A percentile compares a stretch with the other conserved stretches of the same genome.
Evolutionary conservation across 2,888 invertebrate genomes (phyloP).

Genomic region (Drosophila testacea): DNA sequence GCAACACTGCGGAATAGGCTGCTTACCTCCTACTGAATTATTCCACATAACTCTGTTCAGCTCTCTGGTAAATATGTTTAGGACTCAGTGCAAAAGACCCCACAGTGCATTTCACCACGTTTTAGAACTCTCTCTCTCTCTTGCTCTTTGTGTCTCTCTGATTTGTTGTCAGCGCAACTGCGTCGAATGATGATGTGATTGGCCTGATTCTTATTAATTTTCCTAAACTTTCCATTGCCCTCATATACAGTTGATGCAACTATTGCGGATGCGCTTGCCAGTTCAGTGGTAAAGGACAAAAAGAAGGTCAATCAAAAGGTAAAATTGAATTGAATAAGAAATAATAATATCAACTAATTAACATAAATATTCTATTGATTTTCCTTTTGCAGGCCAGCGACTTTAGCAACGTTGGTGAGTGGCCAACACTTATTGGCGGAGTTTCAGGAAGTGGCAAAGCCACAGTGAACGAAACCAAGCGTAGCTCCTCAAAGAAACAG

Average conservation of each 20-base stretch:
- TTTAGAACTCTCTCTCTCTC: constrained; percentile 4
- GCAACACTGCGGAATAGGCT: too few species aligned
- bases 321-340: constrained; percentile 46
- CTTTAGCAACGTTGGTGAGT: constrained; percentile 95
- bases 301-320: constrained; percentile 87
- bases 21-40: too few species aligned
- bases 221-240: constrained; percentile 32
- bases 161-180: constrained; percentile 46
- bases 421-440: constrained; percentile 92
- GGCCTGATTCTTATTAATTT: constrained; percentile 59
- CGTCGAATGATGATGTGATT: constrained; percentile 48
- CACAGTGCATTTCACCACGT: not conserved
- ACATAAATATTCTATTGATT: not conserved
- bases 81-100: too few species aligned
- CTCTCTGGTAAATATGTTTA: not conserved
- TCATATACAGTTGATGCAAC: constrained; percentile 68
- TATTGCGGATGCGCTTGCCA: constrained; percentile 63
- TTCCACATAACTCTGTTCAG: too few species aligned
- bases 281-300: constrained; percentile 86
- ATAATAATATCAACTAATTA: not conserved
- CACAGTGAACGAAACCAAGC: constrained; percentile 84
- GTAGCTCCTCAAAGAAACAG: constrained; percentile 77
- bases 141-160: constrained; percentile 17
- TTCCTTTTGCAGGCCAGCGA: constrained; percentile 89
- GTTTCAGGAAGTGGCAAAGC: constrained; percentile 86